Evolutionary conservation across 2,888 invertebrate genomes (phyloP).

Genomic region (Blera fallax): DNA sequence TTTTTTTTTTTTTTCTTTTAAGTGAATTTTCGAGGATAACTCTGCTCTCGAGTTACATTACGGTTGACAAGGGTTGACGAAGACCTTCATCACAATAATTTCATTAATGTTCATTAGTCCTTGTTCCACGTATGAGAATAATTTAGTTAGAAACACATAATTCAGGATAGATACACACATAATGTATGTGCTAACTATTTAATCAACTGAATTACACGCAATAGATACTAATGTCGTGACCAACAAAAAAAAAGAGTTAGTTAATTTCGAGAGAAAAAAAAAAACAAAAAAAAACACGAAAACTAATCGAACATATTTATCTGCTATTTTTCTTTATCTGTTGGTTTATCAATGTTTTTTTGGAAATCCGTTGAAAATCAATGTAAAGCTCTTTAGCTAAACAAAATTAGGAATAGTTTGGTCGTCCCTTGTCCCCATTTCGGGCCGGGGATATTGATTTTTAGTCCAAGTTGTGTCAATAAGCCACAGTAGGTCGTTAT

Average conservation of each 20-base stretch:
- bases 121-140: conserved; percentile 29
- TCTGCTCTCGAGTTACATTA: conserved; percentile 25
- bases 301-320: background rate
- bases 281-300: background rate
- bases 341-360: background rate
- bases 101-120: conserved; percentile 40
- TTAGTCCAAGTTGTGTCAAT: conserved; percentile 15
- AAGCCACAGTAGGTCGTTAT: background rate
- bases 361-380: conserved; percentile 22
- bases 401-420: conserved; percentile 6
- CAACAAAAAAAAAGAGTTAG: background rate
- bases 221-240: background rate
- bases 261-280: background rate
- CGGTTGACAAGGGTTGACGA: conserved; percentile 51
- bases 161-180: background rate
- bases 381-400: conserved; percentile 11
- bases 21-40: conserved; percentile 27
- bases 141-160: conserved; percentile 18
- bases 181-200: background rate
- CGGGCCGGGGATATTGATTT: conserved; percentile 8
- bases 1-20: conserved; percentile 6
- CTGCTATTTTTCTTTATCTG: background rate
- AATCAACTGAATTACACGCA: background rate
- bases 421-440: background rate
- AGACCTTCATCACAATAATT: conserved; percentile 38